A percentile compares a stretch with the other conserved stretches of the same genome.
Evolutionary conservation across 2,797 vertebrate species (phyloP).

Genomic region (Liasis olivaceus): DNA sequence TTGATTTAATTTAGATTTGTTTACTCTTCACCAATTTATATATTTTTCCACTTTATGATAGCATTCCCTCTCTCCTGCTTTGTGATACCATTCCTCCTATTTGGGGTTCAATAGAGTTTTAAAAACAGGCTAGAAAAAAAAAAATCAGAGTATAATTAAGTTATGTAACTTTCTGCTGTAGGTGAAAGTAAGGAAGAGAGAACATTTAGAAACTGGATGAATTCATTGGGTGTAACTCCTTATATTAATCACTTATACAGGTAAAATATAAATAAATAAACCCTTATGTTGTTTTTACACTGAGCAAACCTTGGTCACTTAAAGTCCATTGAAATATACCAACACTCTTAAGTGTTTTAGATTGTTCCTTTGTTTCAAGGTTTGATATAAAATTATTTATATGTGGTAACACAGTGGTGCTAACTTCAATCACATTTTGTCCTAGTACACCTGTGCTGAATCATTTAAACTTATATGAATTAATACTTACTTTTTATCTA

Average conservation of each 20-base stretch:
- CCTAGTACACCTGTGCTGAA: neutral
- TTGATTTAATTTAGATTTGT: neutral
- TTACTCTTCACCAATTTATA: neutral
- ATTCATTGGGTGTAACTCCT: slow-evolving; percentile 91
- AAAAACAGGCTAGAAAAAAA: neutral
- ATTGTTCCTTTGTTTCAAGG: neutral
- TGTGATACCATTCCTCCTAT: neutral
- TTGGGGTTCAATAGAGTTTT: neutral
- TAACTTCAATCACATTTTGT: neutral
- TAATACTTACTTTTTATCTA: neutral
- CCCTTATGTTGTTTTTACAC: neutral
- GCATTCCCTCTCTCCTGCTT: neutral
- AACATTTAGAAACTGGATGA: slow-evolving; percentile 98
- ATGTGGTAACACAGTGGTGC: neutral
- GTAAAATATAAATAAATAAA: slow-evolving; percentile 68
- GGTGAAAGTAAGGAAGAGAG: slow-evolving; percentile 92
- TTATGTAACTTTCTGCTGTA: slow-evolving; percentile 68
- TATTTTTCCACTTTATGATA: neutral
- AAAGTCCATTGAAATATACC: neutral
- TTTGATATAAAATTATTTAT: neutral
- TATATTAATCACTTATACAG: slow-evolving; percentile 92
- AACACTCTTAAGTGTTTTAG: neutral
- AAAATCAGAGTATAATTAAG: slow-evolving; percentile 8
- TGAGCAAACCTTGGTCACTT: neutral
- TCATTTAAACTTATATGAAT: neutral